Conservation (phyloP, 2,113 vertebrate species). For the Noctilio leporinus region DNA sequence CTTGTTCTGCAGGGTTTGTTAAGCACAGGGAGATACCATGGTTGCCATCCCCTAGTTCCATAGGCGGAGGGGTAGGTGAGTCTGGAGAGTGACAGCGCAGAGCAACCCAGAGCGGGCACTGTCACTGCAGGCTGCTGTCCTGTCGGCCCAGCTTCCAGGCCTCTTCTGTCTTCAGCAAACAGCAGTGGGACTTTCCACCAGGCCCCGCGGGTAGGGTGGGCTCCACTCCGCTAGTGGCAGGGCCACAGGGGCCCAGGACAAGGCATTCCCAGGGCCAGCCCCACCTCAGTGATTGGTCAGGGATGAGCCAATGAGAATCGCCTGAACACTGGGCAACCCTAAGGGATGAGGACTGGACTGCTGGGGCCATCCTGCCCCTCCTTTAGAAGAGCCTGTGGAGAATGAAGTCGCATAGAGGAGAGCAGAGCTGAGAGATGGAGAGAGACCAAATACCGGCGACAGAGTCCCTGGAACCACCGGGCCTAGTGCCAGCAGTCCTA, state of each 20-base stretch:
- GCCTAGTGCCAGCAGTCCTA: not conserved
- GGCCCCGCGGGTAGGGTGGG: not conserved
- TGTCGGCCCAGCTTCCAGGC: not conserved
- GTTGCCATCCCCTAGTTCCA: not conserved
- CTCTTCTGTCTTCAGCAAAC: not conserved
- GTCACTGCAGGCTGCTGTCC: not conserved
- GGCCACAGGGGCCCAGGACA: too few species aligned
- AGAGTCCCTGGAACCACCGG: not conserved
- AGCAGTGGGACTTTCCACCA: not conserved
- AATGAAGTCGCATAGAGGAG: not conserved
- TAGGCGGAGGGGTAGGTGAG: rapidly evolving
- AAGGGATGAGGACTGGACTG: too few species aligned
- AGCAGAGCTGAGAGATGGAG: not conserved
- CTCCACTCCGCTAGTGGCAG: not conserved
- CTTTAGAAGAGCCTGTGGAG: not conserved
- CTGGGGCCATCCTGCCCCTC: not conserved
- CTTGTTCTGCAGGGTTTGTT: not conserved
- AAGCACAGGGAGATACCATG: not conserved
- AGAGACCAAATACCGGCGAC: not conserved
- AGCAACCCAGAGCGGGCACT: not conserved
- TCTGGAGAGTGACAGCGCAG: not conserved
- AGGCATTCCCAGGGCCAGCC: not conserved
- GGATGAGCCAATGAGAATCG: not conserved
- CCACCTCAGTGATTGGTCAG: not conserved
- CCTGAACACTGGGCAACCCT: not conserved